Percentiles rank a stretch among this genome's conserved stretches.
These are phyloP conservation scores for Diarsia rubi DNA, from an alignment of 2,888 invertebrate species.

Conservation along the genomic window DNA sequence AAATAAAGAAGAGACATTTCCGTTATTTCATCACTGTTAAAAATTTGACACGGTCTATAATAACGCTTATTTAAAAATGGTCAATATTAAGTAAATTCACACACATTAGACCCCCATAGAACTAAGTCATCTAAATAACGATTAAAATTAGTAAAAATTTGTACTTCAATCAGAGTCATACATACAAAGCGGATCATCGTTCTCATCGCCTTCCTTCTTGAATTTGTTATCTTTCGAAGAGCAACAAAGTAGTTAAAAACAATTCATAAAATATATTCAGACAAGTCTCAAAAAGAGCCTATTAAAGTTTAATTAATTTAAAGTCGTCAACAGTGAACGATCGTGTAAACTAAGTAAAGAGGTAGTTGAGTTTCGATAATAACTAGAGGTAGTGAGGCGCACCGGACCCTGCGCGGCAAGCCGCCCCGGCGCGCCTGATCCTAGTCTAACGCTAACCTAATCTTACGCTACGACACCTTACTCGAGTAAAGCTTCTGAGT, in stretches of 20 bases:
- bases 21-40: constrained; percentile 55
- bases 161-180: constrained; percentile 90
- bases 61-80: constrained; percentile 76
- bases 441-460: constrained; percentile 80
- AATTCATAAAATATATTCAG: constrained; percentile 89
- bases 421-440: constrained; percentile 84
- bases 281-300: constrained; percentile 87
- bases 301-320: constrained; percentile 80
- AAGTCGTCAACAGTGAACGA: constrained; percentile 86
- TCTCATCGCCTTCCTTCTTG: constrained; percentile 52
- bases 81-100: constrained; percentile 76
- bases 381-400: constrained; percentile 83
- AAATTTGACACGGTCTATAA: constrained; percentile 82
- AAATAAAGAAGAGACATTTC: neutral
- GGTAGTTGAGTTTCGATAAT: constrained; percentile 89
- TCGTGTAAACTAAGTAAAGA: constrained; percentile 89
- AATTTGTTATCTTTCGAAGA: constrained; percentile 72
- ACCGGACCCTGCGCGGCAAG: constrained; percentile 88
- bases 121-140: constrained; percentile 88
- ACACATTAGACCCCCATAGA: constrained; percentile 79
- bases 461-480: constrained; percentile 86
- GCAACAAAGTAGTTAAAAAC: constrained; percentile 85
- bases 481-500: constrained; percentile 91
- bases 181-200: constrained; percentile 80
- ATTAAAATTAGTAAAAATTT: constrained; percentile 90